Base-by-base conservation (phyloP, 2,113 vertebrate species). In the Ornithorhynchus anatinus region DNA sequence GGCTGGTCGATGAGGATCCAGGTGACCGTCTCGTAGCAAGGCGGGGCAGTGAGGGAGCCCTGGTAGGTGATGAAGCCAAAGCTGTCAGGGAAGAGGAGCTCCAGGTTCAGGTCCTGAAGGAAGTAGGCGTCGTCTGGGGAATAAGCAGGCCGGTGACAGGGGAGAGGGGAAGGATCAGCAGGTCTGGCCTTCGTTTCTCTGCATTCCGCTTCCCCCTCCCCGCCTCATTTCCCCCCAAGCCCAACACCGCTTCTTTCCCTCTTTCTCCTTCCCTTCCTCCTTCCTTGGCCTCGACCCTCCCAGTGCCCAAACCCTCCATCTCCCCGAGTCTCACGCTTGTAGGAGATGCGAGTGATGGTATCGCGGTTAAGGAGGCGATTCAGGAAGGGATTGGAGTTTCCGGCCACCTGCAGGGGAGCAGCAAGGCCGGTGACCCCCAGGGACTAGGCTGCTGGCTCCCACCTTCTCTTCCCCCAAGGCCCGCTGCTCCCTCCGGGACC, bases 61-160 rank as follows among this genome's bases (percentile, higher is more conserved):
- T 91, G 88, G 53, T 92, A 92, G 44, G 91, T 92, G 76, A 91
- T 75, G 72, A 92, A 91, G 53, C 89, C 91, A 19, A 92, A 91
- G 25, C 84, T 87, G 6, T 92, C 87, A 0, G 90, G 90, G 53
- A 86, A 91, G 19, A 92, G 68, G 16, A 89, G 84, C 78, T 92
- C 90, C 71, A 91, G 82, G 51, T 75, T 86, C 54, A 92, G 69
- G 43, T 91, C 90, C 63, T 90, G 86, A 22, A 92, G 84, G 48
- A 89, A 79, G 69, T 89, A 89, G 56, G 86, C 90, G 33, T 92
- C 89, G 45, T 90, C 90, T 92, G 82, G 8, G 5, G 39, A 33
- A 58, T 64, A 8, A 67, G 9, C 23, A 27, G 19, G 33, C 45
- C 40, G 32, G 36, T 32, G 9, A 29, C 11, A n/a, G 48, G 48